A percentile compares a stretch with the other conserved stretches of the same genome.
Conservation (phyloP, 2,797 vertebrate species). For the Somateria mollissima region DNA sequence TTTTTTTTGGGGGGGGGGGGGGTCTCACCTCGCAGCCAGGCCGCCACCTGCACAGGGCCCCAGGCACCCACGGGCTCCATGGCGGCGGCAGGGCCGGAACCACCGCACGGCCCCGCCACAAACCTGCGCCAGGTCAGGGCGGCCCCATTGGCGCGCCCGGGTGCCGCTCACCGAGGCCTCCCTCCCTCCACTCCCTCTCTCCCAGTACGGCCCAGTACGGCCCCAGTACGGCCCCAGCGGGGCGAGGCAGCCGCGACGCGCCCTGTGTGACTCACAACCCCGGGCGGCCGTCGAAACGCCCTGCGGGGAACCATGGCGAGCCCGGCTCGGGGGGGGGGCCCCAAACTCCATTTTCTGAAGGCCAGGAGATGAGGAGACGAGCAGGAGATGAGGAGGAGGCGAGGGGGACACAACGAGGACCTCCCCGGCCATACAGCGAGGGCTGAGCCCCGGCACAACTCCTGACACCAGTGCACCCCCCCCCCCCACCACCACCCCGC, state of each 20-base stretch:
- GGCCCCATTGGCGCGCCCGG: background rate
- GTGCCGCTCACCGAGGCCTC: background rate
- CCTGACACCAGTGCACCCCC: background rate
- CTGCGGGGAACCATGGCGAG: background rate
- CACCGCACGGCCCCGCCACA: background rate
- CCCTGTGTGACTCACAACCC: background rate
- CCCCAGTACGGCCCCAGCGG: background rate
- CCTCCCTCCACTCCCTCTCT: background rate
- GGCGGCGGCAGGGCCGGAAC: background rate
- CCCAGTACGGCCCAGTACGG: background rate
- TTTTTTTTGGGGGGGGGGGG: background rate
- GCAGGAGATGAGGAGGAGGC: background rate
- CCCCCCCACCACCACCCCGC: background rate
- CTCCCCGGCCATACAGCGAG: fast-evolving
- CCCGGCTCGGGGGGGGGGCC: too few relatives aligned
- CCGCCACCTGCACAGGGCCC: constrained; percentile 80
- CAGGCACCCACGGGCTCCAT: constrained; percentile 90
- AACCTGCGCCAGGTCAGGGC: constrained; percentile 19
- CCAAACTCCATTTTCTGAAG: background rate
- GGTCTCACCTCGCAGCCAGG: constrained; percentile 90
- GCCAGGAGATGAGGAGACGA: too few relatives aligned
- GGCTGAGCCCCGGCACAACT: background rate
- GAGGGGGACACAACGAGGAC: background rate
- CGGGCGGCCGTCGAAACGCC: background rate
- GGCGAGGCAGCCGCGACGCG: background rate